Percentiles rank a stretch among this genome's conserved stretches.
phyloP scores from a whole-genome alignment of 1,140 invertebrate genomes.

The silkworm (Bombyx mori) region ASM3026992v2 NC_085115.1:8598001-8598500 shows the following conservation, averaged over 20 bases:
- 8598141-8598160: neutral
- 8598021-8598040: slow-evolving; percentile 42
- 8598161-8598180: slow-evolving; percentile 19
- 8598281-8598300: slow-evolving; percentile 63
- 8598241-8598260: slow-evolving; percentile 50
- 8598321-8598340: slow-evolving; percentile 67
- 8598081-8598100: slow-evolving; percentile 15
- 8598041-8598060: slow-evolving; percentile 34
- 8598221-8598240: slow-evolving; percentile 57
- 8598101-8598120: slow-evolving; percentile 7
- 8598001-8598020: slow-evolving; percentile 57
- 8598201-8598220: slow-evolving; percentile 43
- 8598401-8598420: slow-evolving; percentile 52
- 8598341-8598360: slow-evolving; percentile 61
- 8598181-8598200: slow-evolving; percentile 47
- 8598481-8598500: slow-evolving; percentile 74
- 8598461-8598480: slow-evolving; percentile 77
- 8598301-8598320: slow-evolving; percentile 63
- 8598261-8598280: slow-evolving; percentile 49
- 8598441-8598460: slow-evolving; percentile 78
- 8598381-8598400: slow-evolving; percentile 29
- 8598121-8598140: neutral
- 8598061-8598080: slow-evolving; percentile 18
- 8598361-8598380: slow-evolving; percentile 51
- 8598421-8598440: slow-evolving; percentile 78